A percentile compares a stretch with the other conserved stretches of the same genome.
Evolutionary conservation across 2,888 invertebrate genomes (phyloP).

Genomic region (Nysson spinosus): DNA sequence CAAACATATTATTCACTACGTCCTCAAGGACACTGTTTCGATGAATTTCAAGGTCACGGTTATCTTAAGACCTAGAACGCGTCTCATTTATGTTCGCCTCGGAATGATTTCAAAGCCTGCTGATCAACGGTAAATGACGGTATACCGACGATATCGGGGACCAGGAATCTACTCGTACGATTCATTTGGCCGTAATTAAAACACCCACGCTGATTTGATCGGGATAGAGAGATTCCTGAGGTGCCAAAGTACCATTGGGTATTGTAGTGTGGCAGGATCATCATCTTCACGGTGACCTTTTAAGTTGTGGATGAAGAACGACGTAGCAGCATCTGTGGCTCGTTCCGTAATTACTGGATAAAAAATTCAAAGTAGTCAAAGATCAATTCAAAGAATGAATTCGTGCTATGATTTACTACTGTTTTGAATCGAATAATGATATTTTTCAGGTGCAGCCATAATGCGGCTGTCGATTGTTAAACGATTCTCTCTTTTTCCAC

Average conservation of each 20-base stretch:
- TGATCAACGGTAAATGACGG: slow-evolving; percentile 20
- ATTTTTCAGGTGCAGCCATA: too few relatives aligned
- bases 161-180: slow-evolving; percentile 45
- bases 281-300: slow-evolving; percentile 35
- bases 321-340: slow-evolving; percentile 3
- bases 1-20: background rate
- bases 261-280: slow-evolving; percentile 35
- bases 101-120: slow-evolving; percentile 36
- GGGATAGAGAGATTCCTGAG: slow-evolving; percentile 41
- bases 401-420: too few relatives aligned
- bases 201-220: slow-evolving; percentile 62
- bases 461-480: too few relatives aligned
- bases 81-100: slow-evolving; percentile 22
- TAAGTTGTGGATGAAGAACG: slow-evolving; percentile 1
- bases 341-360: slow-evolving; percentile 1
- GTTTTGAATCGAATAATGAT: too few relatives aligned
- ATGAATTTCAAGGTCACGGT: slow-evolving; percentile 2
- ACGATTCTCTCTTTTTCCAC: too few relatives aligned
- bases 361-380: too few relatives aligned
- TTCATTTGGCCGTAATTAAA: slow-evolving; percentile 58
- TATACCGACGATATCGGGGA: slow-evolving; percentile 33
- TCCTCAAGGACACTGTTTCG: slow-evolving; percentile 21
- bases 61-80: slow-evolving; percentile 26
- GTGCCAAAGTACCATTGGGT: slow-evolving; percentile 29
- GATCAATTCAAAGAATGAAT: too few relatives aligned